Conservation (phyloP, 2,113 vertebrate species). For the Verasper variegatus region DNA sequence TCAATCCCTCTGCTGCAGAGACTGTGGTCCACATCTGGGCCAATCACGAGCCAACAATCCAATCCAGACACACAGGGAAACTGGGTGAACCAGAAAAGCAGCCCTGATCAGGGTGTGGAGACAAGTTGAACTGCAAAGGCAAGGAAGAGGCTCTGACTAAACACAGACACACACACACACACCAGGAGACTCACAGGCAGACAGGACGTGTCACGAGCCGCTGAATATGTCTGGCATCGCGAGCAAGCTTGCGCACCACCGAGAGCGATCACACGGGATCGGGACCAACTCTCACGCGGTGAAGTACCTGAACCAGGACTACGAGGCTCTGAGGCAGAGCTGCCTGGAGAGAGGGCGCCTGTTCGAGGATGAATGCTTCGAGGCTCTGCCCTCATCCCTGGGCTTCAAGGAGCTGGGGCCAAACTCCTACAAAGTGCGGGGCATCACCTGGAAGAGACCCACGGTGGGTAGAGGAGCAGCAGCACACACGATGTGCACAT, state of each 20-base stretch:
- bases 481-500: not conserved
- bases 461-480: constrained; percentile 30
- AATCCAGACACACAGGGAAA: not conserved
- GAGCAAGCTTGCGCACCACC: constrained; percentile 40
- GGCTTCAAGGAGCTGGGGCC: constrained; percentile 88
- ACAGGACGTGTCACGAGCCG: not conserved
- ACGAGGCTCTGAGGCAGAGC: constrained; percentile 77
- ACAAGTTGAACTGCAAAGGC: too few relatives aligned
- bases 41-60: not conserved
- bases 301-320: constrained; percentile 89
- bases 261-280: constrained; percentile 49
- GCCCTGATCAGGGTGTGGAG: too few relatives aligned
- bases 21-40: not conserved
- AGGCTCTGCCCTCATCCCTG: constrained; percentile 82
- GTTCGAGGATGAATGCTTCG: constrained; percentile 87
- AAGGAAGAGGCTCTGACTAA: too few relatives aligned
- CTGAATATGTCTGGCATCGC: constrained; percentile 54
- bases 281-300: constrained; percentile 79
- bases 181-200: not conserved
- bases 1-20: not conserved
- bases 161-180: constrained; percentile 3
- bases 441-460: constrained; percentile 85
- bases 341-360: constrained; percentile 82
- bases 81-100: too few relatives aligned
- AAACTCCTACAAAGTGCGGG: constrained; percentile 80